Base-by-base conservation (phyloP, 2,113 vertebrate genomes). In the Speoplatyrhinus poulsoni region DNA sequence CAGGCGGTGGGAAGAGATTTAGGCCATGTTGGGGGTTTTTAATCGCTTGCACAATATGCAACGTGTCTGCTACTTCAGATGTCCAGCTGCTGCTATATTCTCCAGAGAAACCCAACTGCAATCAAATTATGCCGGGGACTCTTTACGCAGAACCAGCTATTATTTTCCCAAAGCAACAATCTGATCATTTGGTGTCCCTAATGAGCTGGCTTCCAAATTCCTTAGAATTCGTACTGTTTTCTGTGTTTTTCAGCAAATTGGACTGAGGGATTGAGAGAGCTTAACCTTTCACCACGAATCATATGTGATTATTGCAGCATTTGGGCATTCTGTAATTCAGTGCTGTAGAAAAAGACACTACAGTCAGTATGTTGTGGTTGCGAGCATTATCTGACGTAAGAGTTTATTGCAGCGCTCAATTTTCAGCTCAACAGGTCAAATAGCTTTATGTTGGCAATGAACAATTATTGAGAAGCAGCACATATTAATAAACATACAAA, bases 221-320 rank as follows among this genome's bases (percentile, higher is more conserved):
- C 75, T 11, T n/a, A 32, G 78, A 68, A 64, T 76, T 76, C 82
- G 65, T 48, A 47, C 56, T 67, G 69, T 83, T 89, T 82, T 69
- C 53, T 26, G 70, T 69, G 73, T 83, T 84, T 77, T 81, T 61
- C 58, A n/a, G 76, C 60, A 73, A 79, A 82, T 68, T 73, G 69
- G 64, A 67, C 59, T 47, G 69, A 77, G 56, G 80, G 77, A 89
- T 84, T 83, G 82, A 67, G 75, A 82, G 71, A 65, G 73, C 73
- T 89, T 88, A 91, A 88, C 86, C 88, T 85, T 83, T 82, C 69
- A 69, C 77, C 59, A 65, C 80, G 69, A 90, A 90, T 87, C 85
- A 87, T 47, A 66, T 67, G 83, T 79, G 85, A 90, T 90, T 89
- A 90, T 76, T 57, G 26, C 26, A 64, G 82, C 77, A 72, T 86